Percentiles rank a stretch among this genome's conserved stretches.
These are phyloP conservation scores for Tenthredo distinguenda DNA, from an alignment of 2,888 invertebrate species.

Conservation along the genomic window DNA sequence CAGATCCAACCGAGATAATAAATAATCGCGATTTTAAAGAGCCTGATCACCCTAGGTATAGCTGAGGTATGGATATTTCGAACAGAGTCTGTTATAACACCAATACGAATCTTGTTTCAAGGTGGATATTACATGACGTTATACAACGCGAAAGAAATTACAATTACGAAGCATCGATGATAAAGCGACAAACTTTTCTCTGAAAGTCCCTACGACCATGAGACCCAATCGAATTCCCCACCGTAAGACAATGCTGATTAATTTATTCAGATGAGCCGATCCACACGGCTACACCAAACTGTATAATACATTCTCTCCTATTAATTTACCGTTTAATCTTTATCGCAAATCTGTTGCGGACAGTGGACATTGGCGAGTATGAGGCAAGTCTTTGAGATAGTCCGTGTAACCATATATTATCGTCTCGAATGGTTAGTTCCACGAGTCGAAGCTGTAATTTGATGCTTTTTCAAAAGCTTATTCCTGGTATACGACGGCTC, in stretches of 20 bases:
- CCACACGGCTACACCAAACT: not conserved
- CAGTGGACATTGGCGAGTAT: slow-evolving; percentile 68
- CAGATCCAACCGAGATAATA: not conserved
- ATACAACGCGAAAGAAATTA: not conserved
- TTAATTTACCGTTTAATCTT: slow-evolving; percentile 67
- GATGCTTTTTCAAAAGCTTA: slow-evolving; percentile 47
- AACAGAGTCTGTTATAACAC: slow-evolving; percentile 23
- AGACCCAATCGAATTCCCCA: not conserved
- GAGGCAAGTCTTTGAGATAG: slow-evolving; percentile 51
- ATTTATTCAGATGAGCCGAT: slow-evolving; percentile 23
- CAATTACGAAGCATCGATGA: not conserved
- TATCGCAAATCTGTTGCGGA: slow-evolving; percentile 66
- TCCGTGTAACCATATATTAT: slow-evolving; percentile 61
- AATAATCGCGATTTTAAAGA: not conserved
- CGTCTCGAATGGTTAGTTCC: slow-evolving; percentile 53
- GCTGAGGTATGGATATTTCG: not conserved
- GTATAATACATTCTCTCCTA: slow-evolving; percentile 60
- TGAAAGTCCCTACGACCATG: not conserved
- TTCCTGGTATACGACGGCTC: not conserved
- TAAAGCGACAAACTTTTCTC: not conserved
- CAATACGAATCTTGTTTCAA: slow-evolving; percentile 7
- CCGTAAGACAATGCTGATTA: not conserved
- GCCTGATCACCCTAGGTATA: not conserved
- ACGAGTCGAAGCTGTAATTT: slow-evolving; percentile 49
- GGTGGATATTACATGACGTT: slow-evolving; percentile 5